Evolutionary conservation across 1,140 invertebrate genomes (phyloP), one percentile per base, ranked within the genome.

Genomic region (Drosophila watanabei): DNA sequence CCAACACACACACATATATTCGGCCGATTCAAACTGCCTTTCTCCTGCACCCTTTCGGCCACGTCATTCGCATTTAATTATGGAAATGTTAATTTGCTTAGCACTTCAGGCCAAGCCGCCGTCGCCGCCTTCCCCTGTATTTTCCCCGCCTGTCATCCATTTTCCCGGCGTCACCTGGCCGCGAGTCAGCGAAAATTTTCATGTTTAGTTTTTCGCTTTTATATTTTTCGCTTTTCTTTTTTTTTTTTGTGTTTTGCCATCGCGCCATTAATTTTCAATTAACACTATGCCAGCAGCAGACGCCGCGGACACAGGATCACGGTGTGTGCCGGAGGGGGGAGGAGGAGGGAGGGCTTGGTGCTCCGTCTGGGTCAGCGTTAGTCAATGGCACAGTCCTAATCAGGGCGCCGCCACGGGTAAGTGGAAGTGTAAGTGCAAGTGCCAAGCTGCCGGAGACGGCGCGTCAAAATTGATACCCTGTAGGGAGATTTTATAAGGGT

Each of bases 251-350:
- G 14, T 20, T 14, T 30, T 65, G 79, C 86, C 82, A 82, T 85
- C 78, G 86, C 81, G 62, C 82, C 86, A 90, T 90, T 90, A 90
- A 90, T 90, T 90, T 90, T 90, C 86, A 90, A 90, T 90, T 90
- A 90, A 90, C 86, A 90, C 86, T 79, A 75, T 71, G 86, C 85
- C 85, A 90, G 65, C n/a, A 80, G 68, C 84, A 88, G 81, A 71
- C 66, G 56, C 28, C 41, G 46, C 18, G 32, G 56, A 54, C 57
- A 14, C 54, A 24, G 32, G 48, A 18, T 30, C 14, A 24, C 11
- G 39, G 4, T n/a, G 30, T 1, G 33, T 7, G 30, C n/a, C n/a
- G n/a, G n/a, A 6, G 18, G 13, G 11, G 24, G 32, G 33, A 10
- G 56, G 32, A n/a, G n/a, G n/a, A n/a, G n/a, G n/a, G n/a, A n/a